Conservation (phyloP, 2,888 invertebrate genomes). For the Polylopha cassiicola region DNA sequence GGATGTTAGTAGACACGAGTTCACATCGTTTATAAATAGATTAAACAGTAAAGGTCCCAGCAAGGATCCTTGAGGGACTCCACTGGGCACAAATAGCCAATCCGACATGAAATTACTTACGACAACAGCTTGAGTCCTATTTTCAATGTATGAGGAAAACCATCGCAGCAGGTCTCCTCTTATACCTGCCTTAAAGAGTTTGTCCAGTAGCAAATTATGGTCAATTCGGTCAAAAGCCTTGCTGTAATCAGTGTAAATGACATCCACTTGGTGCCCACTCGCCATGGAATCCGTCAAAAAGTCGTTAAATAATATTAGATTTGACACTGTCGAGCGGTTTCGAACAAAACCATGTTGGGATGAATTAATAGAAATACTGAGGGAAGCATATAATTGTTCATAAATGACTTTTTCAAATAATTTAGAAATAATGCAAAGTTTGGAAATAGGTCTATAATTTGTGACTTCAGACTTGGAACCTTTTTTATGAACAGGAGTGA, state of each 20-base stretch:
- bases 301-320: no score
- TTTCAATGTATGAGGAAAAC: not conserved
- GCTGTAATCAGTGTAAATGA: not conserved
- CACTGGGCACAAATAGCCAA: not conserved
- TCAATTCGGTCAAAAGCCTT: no score
- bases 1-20: constrained; percentile 1
- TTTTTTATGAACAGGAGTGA: constrained; percentile 8
- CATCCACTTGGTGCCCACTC: not conserved
- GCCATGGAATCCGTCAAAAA: not conserved
- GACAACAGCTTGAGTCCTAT: not conserved
- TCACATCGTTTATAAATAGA: constrained; percentile 2
- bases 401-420: constrained; percentile 1
- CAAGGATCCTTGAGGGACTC: constrained; percentile 1
- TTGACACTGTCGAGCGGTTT: not conserved
- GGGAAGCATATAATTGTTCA: not conserved
- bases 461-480: constrained; percentile 2
- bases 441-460: constrained; percentile 11
- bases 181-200: not conserved
- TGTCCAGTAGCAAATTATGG: not conserved
- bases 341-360: not conserved
- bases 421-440: constrained; percentile 3
- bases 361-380: not conserved
- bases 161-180: not conserved
- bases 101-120: not conserved
- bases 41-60: constrained; percentile 1